Conservation (phyloP, 1,140 invertebrate species). For the Manduca sexta region DNA sequence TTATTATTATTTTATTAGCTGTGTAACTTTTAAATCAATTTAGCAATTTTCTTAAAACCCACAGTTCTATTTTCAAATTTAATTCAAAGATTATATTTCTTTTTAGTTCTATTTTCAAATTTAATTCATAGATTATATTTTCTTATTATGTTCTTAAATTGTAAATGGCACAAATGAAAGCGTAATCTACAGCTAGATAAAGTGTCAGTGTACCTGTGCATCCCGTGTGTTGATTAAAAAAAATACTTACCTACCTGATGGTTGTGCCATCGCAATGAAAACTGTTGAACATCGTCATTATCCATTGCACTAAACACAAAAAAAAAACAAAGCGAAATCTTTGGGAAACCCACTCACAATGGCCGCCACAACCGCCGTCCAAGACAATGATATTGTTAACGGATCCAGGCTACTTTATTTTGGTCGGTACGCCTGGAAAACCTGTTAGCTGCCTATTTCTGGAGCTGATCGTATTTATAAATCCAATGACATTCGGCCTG, state of each 20-base stretch:
- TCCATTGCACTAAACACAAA: slow-evolving; percentile 60
- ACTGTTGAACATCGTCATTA: slow-evolving; percentile 79
- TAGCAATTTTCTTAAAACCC: too few relatives aligned
- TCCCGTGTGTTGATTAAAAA: slow-evolving; percentile 28
- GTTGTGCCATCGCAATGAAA: slow-evolving; percentile 87
- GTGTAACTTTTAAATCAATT: too few relatives aligned
- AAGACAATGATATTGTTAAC: slow-evolving; percentile 71
- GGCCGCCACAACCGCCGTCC: slow-evolving; percentile 1
- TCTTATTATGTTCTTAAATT: too few relatives aligned
- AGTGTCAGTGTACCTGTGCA: slow-evolving; percentile 26
- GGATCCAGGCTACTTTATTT: slow-evolving; percentile 74
- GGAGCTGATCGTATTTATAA: slow-evolving; percentile 74
- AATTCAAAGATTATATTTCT: too few relatives aligned
- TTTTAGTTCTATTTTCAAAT: too few relatives aligned
- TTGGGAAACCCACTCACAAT: slow-evolving; percentile 9
- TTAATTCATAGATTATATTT: too few relatives aligned
- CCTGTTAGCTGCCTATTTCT: slow-evolving; percentile 73
- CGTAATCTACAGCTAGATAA: background rate
- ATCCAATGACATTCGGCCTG: slow-evolving; percentile 72
- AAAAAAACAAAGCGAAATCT: slow-evolving; percentile 20
- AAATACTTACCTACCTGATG: slow-evolving; percentile 78
- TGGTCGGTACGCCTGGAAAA: slow-evolving; percentile 73
- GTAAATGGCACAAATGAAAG: too few relatives aligned
- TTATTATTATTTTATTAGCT: too few relatives aligned
- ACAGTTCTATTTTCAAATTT: too few relatives aligned